phyloP scores from a whole-genome alignment of 2,888 invertebrate genomes.

The Agonum fuliginosum region DNA sequence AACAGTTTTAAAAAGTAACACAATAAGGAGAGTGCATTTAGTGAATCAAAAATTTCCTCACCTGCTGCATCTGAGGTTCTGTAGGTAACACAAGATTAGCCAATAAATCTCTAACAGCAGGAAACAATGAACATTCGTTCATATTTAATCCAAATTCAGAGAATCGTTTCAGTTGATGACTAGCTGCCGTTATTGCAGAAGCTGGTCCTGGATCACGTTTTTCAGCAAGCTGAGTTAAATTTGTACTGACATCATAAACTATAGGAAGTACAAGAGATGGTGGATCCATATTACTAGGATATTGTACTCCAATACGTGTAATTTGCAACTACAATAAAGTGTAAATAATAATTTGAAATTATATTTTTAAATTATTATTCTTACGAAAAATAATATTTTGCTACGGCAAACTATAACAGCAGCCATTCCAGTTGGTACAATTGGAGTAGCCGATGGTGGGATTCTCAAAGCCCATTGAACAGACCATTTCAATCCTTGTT shows the following conservation, averaged over 20 bases:
- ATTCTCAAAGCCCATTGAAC: conserved; percentile 95
- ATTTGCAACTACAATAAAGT: conserved; percentile 81
- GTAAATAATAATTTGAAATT: conserved; percentile 43
- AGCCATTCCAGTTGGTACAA: conserved; percentile 92
- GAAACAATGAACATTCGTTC: conserved; percentile 91
- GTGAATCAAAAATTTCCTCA: conserved; percentile 51
- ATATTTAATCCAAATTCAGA: conserved; percentile 82
- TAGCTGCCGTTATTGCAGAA: conserved; percentile 79
- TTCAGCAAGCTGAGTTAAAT: conserved; percentile 91
- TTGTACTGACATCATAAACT: conserved; percentile 91
- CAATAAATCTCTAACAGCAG: conserved; percentile 91
- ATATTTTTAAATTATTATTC: conserved; percentile 68
- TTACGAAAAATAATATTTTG: conserved; percentile 94
- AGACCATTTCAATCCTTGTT: conserved; percentile 86
- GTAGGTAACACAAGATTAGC: conserved; percentile 88
- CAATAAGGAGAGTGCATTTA: not conserved
- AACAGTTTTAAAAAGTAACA: no score
- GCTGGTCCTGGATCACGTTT: conserved; percentile 81
- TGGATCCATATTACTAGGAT: conserved; percentile 78
- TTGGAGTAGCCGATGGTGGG: conserved; percentile 89
- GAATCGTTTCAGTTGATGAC: conserved; percentile 81
- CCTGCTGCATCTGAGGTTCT: conserved; percentile 78
- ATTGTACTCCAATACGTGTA: conserved; percentile 79
- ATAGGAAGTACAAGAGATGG: conserved; percentile 89
- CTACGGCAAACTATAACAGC: conserved; percentile 89